Conservation (phyloP, 2,113 vertebrate species). For the Ceyx melanurus region DNA sequence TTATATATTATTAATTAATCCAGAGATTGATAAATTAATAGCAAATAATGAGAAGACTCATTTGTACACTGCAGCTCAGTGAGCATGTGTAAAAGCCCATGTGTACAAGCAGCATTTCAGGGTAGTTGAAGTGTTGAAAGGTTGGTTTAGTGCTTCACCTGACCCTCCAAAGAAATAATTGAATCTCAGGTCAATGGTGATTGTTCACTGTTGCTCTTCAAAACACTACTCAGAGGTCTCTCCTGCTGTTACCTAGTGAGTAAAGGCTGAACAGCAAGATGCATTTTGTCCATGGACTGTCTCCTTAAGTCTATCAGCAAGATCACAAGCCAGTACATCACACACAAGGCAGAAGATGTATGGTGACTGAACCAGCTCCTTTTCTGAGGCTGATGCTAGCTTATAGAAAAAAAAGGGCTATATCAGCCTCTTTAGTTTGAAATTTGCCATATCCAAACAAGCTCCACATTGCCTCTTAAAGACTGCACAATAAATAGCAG, state of each 20-base stretch:
- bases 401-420: background rate
- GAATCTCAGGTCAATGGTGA: background rate
- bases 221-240: background rate
- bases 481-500: conserved; percentile 48
- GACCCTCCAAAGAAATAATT: background rate
- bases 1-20: too few species aligned
- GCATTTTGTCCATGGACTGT: background rate
- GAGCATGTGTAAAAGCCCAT: background rate
- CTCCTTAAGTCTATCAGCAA: background rate
- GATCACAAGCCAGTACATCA: background rate
- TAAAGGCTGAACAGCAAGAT: background rate
- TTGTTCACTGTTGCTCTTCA: background rate
- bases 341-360: background rate
- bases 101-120: background rate
- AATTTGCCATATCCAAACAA: background rate
- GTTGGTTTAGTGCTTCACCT: background rate
- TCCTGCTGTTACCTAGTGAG: background rate
- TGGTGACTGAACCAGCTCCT: background rate
- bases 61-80: background rate
- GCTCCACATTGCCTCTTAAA: conserved; percentile 64
- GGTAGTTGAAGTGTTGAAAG: background rate
- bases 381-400: background rate
- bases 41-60: background rate
- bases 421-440: background rate
- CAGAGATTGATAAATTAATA: background rate